phyloP scores from a whole-genome alignment of 2,113 vertebrate species.

The Corvus cornix region DNA sequence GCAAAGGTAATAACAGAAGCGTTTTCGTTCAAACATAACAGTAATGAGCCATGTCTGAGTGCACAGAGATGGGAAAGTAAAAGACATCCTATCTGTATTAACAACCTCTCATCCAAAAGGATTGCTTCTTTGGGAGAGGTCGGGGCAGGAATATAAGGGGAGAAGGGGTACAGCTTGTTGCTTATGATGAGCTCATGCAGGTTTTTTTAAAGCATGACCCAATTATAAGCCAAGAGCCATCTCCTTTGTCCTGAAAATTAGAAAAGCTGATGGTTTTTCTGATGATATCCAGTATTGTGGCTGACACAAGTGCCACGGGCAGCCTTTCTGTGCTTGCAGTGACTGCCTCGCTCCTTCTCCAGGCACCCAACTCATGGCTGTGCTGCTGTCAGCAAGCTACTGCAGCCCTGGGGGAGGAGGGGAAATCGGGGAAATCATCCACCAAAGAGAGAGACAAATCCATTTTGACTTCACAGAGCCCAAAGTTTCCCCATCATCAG shows the following conservation, averaged over 20 bases:
- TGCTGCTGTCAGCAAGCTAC: not conserved
- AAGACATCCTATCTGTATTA: not conserved
- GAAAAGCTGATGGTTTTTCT: conserved; percentile 28
- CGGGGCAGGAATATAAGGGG: not conserved
- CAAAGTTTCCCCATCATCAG: not conserved
- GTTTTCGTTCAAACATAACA: not conserved
- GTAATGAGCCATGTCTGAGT: not conserved
- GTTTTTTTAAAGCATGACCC: conserved; percentile 3
- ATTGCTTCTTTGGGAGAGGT: not conserved
- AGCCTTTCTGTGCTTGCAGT: not conserved
- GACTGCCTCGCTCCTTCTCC: not conserved
- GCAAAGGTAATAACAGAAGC: not conserved
- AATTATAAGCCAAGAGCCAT: conserved; percentile 10
- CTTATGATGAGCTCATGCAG: not conserved
- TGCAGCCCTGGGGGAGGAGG: not conserved
- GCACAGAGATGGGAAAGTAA: not conserved
- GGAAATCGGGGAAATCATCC: not conserved
- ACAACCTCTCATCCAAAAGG: not conserved
- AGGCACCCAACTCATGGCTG: not conserved
- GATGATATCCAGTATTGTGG: not conserved
- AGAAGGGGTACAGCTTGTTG: not conserved
- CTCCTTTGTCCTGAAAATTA: conserved; percentile 38
- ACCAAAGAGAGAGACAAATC: not conserved
- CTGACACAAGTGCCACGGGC: not conserved
- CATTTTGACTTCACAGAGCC: not conserved